Base-by-base conservation (phyloP, 1,140 invertebrate genomes). In the Penaeus indicus region DNA sequence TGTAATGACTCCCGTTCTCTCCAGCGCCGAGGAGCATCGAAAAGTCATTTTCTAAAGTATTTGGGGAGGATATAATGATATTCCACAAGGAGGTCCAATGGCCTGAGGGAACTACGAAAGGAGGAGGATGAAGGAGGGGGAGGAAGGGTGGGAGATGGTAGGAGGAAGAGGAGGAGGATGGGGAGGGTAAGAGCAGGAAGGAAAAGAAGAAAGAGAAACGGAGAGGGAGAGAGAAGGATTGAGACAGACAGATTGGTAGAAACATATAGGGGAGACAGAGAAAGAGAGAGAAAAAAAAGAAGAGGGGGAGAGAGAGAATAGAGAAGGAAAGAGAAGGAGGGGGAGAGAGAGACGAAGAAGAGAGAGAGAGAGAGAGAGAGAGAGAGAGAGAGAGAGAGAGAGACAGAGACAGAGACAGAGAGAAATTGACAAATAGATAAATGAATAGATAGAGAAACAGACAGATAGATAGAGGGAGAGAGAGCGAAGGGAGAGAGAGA, bases 31-130 rank as follows among this genome's bases (percentile, higher is more conserved):
- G 13, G 38, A 25, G 21, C 78, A 80, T 80, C 78, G 78, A 80
- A 80, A 80, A 80, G 78, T 80, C 78, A 80, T 80, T 80, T 54
- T n/a, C 78, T 80, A 54, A 80, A 80, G 78, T 80, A 80, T 80
- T 80, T 80, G 0, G 78, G 78, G 54, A 54, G 78, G 78, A n/a
- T 80, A 80, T 80, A 80, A 80, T 61, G 47, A 61, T 61, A 80
- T 38, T 78, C 78, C 61, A 25, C 47, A 27, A 80, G 81, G 63
- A 67, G 47, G 82, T 19, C 25, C 22, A 54, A 54, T 54, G 54
- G 54, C 54, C 54, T 54, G 54, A 54, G 54, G 54, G 54, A 54
- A 54, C 54, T 54, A 54, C 54, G 13, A 54, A 80, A 25, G 60
- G 78, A n/a, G 32, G 78, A 21, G 42, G 63, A 62, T 27, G 80